Evolutionary conservation across 2,113 vertebrate species (phyloP).

Genomic region (Phrynosoma blainvillii): DNA sequence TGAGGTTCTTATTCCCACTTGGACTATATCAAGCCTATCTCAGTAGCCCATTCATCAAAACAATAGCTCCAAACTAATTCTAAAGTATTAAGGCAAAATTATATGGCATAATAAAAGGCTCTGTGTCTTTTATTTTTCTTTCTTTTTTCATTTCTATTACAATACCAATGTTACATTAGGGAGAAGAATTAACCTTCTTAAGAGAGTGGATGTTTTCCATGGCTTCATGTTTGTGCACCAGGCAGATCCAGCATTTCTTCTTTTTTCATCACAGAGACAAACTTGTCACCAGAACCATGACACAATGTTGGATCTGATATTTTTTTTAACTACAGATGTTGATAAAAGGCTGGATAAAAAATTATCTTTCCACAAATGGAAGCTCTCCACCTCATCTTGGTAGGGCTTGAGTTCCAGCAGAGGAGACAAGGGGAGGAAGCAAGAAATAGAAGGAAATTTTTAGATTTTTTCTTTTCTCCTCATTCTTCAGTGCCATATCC

Average conservation of each 20-base stretch:
- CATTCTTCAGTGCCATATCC: neutral
- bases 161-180: constrained; percentile 14
- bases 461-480: neutral
- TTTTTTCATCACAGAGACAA: neutral
- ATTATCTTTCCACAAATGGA: neutral
- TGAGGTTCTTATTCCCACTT: constrained; percentile 44
- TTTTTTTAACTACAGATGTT: neutral
- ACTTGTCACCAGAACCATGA: neutral
- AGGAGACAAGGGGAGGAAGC: neutral
- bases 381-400: too few species aligned
- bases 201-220: constrained; percentile 29
- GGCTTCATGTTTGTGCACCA: neutral
- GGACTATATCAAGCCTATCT: constrained; percentile 46
- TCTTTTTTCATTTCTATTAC: constrained; percentile 28
- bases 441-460: neutral
- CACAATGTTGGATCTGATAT: neutral
- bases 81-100: constrained; percentile 47
- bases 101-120: constrained; percentile 24
- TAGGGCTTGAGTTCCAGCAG: neutral
- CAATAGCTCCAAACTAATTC: constrained; percentile 35
- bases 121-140: constrained; percentile 24
- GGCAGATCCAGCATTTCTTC: neutral
- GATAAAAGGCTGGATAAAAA: neutral
- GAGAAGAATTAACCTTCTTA: constrained; percentile 27
- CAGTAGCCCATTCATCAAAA: constrained; percentile 39